These are phyloP conservation scores for Hemitrygon akajei DNA, from an alignment of 2,797 vertebrate genomes.

Conservation along the genomic window DNA sequence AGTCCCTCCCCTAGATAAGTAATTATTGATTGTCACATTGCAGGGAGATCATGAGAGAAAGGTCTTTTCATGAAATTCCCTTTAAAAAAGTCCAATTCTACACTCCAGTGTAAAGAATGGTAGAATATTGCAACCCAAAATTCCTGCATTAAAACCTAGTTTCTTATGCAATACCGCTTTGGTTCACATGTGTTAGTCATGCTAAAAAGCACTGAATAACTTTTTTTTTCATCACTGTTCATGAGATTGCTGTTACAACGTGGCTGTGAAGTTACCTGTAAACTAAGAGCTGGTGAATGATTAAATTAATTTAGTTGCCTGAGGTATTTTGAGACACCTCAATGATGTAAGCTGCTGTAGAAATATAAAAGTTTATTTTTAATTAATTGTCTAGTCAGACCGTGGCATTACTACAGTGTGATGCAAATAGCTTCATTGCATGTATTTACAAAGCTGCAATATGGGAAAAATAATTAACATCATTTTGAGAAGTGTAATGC, in stretches of 20 bases:
- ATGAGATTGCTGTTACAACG: neutral
- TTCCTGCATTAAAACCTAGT: too few relatives aligned
- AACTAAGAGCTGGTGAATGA: neutral
- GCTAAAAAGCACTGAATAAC: neutral
- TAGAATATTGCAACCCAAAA: too few relatives aligned
- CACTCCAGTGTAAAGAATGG: too few relatives aligned
- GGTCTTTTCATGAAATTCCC: too few relatives aligned
- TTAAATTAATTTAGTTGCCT: neutral
- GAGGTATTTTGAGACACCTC: neutral
- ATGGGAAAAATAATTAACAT: neutral
- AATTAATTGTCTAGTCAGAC: neutral
- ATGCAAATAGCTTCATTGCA: neutral
- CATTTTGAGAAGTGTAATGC: neutral
- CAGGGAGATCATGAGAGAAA: too few relatives aligned
- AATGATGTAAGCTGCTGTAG: neutral
- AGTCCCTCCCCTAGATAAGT: too few relatives aligned
- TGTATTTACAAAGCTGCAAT: neutral
- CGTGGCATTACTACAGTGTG: neutral
- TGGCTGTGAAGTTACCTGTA: neutral
- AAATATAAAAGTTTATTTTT: neutral
- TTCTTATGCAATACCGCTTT: too few relatives aligned
- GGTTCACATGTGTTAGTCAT: too few relatives aligned
- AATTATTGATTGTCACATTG: too few relatives aligned
- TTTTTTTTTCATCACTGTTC: neutral
- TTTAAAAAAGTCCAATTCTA: too few relatives aligned